These are phyloP conservation scores for Leptocoma aspasia DNA, from an alignment of 2,113 vertebrate genomes.

Conservation along the genomic window DNA sequence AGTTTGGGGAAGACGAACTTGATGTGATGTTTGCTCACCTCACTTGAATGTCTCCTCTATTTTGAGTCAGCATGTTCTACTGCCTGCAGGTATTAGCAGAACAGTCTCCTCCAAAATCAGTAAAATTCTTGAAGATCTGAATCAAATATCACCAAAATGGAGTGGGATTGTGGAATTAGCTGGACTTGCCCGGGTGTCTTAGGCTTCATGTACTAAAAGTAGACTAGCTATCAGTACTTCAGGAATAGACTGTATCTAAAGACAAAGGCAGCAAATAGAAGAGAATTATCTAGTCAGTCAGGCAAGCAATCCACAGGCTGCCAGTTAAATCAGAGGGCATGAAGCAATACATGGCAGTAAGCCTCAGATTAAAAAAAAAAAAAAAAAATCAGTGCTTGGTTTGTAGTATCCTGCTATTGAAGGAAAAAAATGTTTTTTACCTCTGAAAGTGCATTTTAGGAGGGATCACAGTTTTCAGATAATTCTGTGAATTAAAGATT, in stretches of 20 bases:
- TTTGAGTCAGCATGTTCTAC: not conserved
- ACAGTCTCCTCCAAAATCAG: not conserved
- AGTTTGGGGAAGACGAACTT: not conserved
- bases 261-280: not conserved
- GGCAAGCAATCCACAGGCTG: not conserved
- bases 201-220: not conserved
- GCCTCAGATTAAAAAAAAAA: not conserved
- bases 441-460: not conserved
- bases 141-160: not conserved
- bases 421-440: not conserved
- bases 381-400: not conserved
- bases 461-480: not conserved
- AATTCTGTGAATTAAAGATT: not conserved
- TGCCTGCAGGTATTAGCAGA: not conserved
- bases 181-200: not conserved
- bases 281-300: not conserved
- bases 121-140: not conserved
- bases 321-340: not conserved
- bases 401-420: not conserved
- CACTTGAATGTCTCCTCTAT: not conserved
- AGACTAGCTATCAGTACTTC: not conserved
- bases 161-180: not conserved
- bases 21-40: not conserved
- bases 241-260: not conserved
- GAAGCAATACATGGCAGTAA: not conserved